Base-by-base conservation (phyloP, 2,888 invertebrate species). In the Merodon equestris region DNA sequence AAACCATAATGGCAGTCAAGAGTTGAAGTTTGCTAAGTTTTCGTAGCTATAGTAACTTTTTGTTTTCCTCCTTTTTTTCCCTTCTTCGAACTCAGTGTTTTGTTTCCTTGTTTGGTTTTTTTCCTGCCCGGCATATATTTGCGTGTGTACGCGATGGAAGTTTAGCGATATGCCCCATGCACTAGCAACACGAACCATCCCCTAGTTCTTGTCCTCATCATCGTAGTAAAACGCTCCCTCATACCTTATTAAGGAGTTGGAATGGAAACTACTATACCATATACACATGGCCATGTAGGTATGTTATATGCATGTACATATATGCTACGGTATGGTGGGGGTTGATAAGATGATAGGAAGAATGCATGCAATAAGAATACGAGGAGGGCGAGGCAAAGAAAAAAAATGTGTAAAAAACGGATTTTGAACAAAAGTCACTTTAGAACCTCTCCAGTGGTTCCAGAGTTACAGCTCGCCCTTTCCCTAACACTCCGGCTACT, bases 31-130 rank as follows among this genome's bases (percentile, higher is more conserved):
- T 79, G 79, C 74, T 79, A 79, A 74, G 79, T 79, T 79, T 70
- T 70, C 79, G 79, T 79, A 79, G 79, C 79, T 79, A 79, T 79
- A 79, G 79, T 74, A 60, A 79, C 74, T 79, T 79, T 79, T 60
- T 74, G 74, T 40, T 54, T 68, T 73, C 63, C 56, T 42, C 27
- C 42, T 18, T 14, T 53, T 19, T 38, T 57, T 56, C 54, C 61
- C 2, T 61, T 48, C 44, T 47, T 12, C 14, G n/a, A n/a, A n/a
- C n/a, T n/a, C 51, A 10, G 1, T 45, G 53, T 47, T 53, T 57
- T 38, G 42, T 36, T 47, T n/a, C 53, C 34, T 47, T 40, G 57
- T 40, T 27, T 48, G 42, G 34, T 58, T 60, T 44, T 72, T 77
- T 66, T 60, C 34, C 36, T 56, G 9, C 10, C 40, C 42, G 63